Evolutionary conservation across 2,888 invertebrate genomes (phyloP).

Genomic region (Tipula unca): DNA sequence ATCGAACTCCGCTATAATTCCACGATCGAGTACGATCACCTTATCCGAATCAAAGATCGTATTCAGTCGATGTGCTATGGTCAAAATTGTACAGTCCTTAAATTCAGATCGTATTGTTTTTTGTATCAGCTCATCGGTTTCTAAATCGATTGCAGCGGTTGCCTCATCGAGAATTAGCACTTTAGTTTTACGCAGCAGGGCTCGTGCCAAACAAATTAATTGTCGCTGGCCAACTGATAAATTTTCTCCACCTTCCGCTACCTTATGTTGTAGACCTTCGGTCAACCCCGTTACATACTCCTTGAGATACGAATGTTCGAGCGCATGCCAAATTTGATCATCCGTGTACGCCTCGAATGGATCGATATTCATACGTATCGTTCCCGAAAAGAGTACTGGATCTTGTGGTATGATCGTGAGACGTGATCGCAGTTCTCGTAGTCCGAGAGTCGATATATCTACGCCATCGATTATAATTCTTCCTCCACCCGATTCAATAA

Average conservation of each 20-base stretch:
- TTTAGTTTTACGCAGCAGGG: slow-evolving; percentile 44
- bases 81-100: slow-evolving; percentile 69
- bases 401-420: slow-evolving; percentile 49
- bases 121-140: slow-evolving; percentile 47
- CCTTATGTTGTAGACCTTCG: slow-evolving; percentile 33
- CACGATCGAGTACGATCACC: slow-evolving; percentile 52
- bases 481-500: slow-evolving; percentile 54
- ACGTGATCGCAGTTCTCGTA: slow-evolving; percentile 41
- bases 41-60: slow-evolving; percentile 77
- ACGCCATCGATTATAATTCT: slow-evolving; percentile 42
- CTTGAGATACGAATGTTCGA: slow-evolving; percentile 47
- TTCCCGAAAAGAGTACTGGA: slow-evolving; percentile 33
- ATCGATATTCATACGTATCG: slow-evolving; percentile 49
- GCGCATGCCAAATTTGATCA: slow-evolving; percentile 45
- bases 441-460: slow-evolving; percentile 40
- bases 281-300: slow-evolving; percentile 31
- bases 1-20: slow-evolving; percentile 40
- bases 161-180: slow-evolving; percentile 45
- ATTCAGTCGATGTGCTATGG: slow-evolving; percentile 78
- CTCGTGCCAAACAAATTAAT: slow-evolving; percentile 44
- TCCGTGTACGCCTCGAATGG: slow-evolving; percentile 45
- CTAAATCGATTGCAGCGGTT: slow-evolving; percentile 47
- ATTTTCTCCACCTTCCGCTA: slow-evolving; percentile 38
- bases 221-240: slow-evolving; percentile 44
- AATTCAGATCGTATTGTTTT: slow-evolving; percentile 75